Percentiles rank a stretch among this genome's conserved stretches.
Conservation (phyloP, 2,113 vertebrate species). For the Caranx ignobilis region DNA sequence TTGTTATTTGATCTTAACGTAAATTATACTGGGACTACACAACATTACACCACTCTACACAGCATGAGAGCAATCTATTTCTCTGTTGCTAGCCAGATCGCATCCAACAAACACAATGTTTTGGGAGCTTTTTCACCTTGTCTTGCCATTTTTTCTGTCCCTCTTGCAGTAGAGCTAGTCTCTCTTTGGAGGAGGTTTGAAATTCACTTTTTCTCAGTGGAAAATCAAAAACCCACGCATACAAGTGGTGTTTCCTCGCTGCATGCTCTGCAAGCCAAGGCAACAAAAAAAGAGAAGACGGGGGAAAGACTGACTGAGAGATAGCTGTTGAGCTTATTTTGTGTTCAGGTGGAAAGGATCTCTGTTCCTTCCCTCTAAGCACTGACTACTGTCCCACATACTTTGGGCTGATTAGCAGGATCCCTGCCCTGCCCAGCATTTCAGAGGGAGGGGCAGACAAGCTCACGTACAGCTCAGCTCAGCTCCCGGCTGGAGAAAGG, state of each 20-base stretch:
- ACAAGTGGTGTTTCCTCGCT: slow-evolving; percentile 61
- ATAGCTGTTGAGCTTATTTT: slow-evolving; percentile 29
- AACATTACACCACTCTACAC: not conserved
- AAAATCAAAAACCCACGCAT: slow-evolving; percentile 65
- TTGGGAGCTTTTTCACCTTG: slow-evolving; percentile 15
- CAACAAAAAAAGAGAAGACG: not conserved
- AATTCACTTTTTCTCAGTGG: slow-evolving; percentile 60
- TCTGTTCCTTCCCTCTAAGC: slow-evolving; percentile 13
- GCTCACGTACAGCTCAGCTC: slow-evolving; percentile 39
- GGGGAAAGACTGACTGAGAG: not conserved
- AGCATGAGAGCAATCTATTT: slow-evolving; percentile 26
- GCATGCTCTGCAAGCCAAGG: slow-evolving; percentile 17
- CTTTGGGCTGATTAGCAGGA: slow-evolving; percentile 48
- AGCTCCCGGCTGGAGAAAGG: slow-evolving; percentile 55
- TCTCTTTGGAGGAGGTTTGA: slow-evolving; percentile 38
- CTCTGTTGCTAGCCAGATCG: slow-evolving; percentile 21
- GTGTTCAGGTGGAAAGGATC: slow-evolving; percentile 29
- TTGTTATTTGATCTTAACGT: slow-evolving; percentile 51
- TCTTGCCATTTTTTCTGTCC: not conserved
- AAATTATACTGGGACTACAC: slow-evolving; percentile 24
- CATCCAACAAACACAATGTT: slow-evolving; percentile 33
- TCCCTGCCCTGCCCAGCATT: slow-evolving; percentile 44
- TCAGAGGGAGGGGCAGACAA: slow-evolving; percentile 36
- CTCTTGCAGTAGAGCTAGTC: slow-evolving; percentile 10
- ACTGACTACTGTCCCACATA: slow-evolving; percentile 48